Conservation (phyloP, 2,888 invertebrate species). For the Orthosia gracilis region DNA sequence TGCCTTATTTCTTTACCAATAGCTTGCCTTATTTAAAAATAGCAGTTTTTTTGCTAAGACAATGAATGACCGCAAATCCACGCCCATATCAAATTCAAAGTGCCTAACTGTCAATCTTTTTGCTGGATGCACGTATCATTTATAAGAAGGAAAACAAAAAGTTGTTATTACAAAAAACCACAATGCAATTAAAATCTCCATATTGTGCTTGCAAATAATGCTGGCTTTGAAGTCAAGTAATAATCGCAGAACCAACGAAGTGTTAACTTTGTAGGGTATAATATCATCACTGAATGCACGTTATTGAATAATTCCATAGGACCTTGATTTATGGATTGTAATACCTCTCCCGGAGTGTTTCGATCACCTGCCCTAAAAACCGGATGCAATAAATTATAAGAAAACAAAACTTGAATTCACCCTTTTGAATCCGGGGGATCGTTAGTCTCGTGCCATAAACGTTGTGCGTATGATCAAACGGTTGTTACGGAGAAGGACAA, state of each 20-base stretch:
- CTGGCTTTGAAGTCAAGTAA: slow-evolving; percentile 30
- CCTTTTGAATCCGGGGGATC: slow-evolving; percentile 74
- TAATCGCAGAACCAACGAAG: slow-evolving; percentile 51
- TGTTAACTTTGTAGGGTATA: slow-evolving; percentile 50
- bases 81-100: slow-evolving; percentile 49
- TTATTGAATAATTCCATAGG: slow-evolving; percentile 58
- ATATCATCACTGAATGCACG: slow-evolving; percentile 58
- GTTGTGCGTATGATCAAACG: slow-evolving; percentile 60
- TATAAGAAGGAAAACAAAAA: slow-evolving; percentile 44
- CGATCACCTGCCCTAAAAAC: slow-evolving; percentile 87
- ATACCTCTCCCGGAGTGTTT: slow-evolving; percentile 59
- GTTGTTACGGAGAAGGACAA: slow-evolving; percentile 44
- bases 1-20: slow-evolving; percentile 6
- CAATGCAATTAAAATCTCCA: slow-evolving; percentile 54
- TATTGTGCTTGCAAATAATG: slow-evolving; percentile 48
- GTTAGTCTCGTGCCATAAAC: slow-evolving; percentile 79
- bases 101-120: slow-evolving; percentile 60
- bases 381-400: slow-evolving; percentile 87
- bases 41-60: slow-evolving; percentile 40
- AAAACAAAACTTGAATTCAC: slow-evolving; percentile 82
- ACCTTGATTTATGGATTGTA: slow-evolving; percentile 62
- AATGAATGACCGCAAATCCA: slow-evolving; percentile 42
- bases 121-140: slow-evolving; percentile 42
- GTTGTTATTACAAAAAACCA: slow-evolving; percentile 41
- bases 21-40: slow-evolving; percentile 1